These are phyloP conservation scores for Ailuropoda melanoleuca DNA, from an alignment of 2,113 vertebrate genomes.

Conservation along the genomic window DNA sequence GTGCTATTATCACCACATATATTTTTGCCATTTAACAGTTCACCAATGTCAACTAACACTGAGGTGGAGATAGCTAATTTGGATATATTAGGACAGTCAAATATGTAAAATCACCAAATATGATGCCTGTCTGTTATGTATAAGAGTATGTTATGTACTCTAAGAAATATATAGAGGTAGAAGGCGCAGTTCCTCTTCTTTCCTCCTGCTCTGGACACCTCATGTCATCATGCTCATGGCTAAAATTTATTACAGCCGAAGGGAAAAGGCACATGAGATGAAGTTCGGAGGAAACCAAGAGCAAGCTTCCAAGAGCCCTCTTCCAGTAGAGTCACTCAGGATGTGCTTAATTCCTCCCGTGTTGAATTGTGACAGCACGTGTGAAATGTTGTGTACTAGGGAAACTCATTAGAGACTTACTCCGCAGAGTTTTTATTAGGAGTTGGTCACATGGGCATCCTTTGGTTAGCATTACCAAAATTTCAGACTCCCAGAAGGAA, in stretches of 20 bases:
- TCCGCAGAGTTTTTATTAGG: background rate
- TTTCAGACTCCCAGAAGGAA: conserved; percentile 1
- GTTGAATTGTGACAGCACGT: background rate
- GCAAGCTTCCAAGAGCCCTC: background rate
- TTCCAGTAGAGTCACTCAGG: background rate
- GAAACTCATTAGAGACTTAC: background rate
- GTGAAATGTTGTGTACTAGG: background rate
- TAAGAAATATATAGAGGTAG: background rate
- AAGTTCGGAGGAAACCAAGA: background rate
- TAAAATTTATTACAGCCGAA: background rate
- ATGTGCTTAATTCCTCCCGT: background rate
- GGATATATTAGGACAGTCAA: background rate
- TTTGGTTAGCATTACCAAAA: background rate
- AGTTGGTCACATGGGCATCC: background rate
- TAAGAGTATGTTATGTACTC: background rate
- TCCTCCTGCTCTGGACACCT: background rate
- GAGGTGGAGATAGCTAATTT: background rate
- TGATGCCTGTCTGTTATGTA: background rate
- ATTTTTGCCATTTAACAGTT: background rate
- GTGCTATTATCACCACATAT: background rate
- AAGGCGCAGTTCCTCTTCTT: background rate
- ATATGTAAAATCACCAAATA: background rate
- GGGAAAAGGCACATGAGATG: background rate
- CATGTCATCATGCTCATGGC: background rate
- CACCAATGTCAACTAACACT: background rate